Percentiles rank a stretch among this genome's conserved stretches.
Evolutionary conservation across 1,140 invertebrate species (phyloP).

Genomic region (Onthophagus taurus): DNA sequence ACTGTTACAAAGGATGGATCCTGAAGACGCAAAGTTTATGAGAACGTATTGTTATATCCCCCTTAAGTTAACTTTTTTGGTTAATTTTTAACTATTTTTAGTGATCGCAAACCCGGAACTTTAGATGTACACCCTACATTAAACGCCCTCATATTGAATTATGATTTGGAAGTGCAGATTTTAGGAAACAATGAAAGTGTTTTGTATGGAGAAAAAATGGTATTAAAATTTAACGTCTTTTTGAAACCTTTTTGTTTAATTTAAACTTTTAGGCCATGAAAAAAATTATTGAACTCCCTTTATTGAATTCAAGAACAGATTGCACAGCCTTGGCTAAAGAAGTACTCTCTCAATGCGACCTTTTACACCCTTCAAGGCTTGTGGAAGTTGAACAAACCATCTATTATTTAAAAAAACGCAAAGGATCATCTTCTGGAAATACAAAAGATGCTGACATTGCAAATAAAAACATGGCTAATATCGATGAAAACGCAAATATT

Average conservation of each 20-base stretch:
- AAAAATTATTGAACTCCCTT: conserved; percentile 78
- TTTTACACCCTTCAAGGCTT: conserved; percentile 78
- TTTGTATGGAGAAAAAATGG: conserved; percentile 77
- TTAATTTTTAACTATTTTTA: conserved; percentile 28
- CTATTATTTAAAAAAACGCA: conserved; percentile 81
- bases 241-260: conserved; percentile 14
- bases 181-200: conserved; percentile 74
- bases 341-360: conserved; percentile 79
- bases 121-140: conserved; percentile 87
- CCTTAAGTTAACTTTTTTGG: not conserved
- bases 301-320: conserved; percentile 71
- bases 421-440: conserved; percentile 31
- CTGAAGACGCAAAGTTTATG: conserved; percentile 51
- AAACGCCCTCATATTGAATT: conserved; percentile 82
- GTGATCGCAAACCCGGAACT: conserved; percentile 70
- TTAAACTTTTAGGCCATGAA: conserved; percentile 52
- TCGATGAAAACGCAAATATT: conserved; percentile 47
- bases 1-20: conserved; percentile 40
- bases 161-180: conserved; percentile 79
- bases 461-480: not conserved
- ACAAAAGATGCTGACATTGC: not conserved
- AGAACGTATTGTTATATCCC: conserved; percentile 42
- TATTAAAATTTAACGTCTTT: conserved; percentile 3
- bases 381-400: conserved; percentile 86
- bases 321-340: conserved; percentile 71